Base-by-base conservation (phyloP, 2,888 invertebrate species). In the Synergus itoensis region DNA sequence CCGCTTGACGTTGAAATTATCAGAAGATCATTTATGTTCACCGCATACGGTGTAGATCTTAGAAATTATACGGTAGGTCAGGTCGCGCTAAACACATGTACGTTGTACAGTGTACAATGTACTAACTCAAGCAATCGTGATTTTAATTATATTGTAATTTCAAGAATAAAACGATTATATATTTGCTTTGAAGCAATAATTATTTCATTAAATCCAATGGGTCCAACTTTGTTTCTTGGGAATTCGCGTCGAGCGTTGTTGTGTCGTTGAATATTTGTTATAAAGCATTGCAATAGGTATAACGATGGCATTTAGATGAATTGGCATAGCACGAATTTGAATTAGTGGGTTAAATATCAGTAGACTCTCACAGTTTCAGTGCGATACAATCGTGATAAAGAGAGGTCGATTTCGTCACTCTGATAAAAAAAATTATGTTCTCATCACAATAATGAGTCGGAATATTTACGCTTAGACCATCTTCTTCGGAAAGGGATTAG, bases 341-440 rank as follows among this genome's bases (percentile, higher is more conserved):
- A 79, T 79, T 79, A 67, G 65, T 79, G 62, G 67, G 57, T 76
- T 79, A 79, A 79, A 79, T 79, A 79, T 79, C 79, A 79, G 76
- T 60, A 40, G 65, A 76, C 76, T 79, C 79, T 79, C 79, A 79
- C 79, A 76, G 64, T 76, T 79, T 65, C 14, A 76, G 60, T 28
- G 67, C 53, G 67, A 79, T 67, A 76, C 60, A 53, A 79, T 79
- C 79, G 57, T n/a, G 69, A 53, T 73, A 36, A 73, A 28, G 12
- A 67, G 45, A 67, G 21, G 67, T 67, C 21, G 43, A 45, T 67
- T 67, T 45, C 67, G 28, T 45, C 67, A 67, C 45, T 67, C 14
- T 67, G 12, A 45, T 67, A 7, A 45, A n/a, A 36, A 73, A 4
- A 73, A 53, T 16, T 36, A 69, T 69, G n/a, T 16, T 69, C n/a